Evolutionary conservation across 37 sponge, comb jelly and placozoan genomes (phyloP).

Genomic region (Halisarca cf. caerulea): DNA sequence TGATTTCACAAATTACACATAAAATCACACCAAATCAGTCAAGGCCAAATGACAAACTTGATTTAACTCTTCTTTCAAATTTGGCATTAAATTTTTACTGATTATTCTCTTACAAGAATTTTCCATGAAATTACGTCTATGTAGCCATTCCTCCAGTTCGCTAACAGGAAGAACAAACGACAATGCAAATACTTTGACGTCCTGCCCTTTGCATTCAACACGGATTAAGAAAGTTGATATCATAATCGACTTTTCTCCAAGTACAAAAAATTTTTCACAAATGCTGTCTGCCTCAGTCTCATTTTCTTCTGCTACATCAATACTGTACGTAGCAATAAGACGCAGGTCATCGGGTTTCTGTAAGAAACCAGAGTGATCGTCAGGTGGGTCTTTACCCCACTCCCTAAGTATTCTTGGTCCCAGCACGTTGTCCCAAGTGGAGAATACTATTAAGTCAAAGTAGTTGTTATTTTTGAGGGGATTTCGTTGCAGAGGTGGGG

Average conservation of each 20-base stretch:
- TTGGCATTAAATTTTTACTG: background rate
- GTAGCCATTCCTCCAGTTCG: constrained; percentile 58
- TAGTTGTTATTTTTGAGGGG: constrained; percentile 22
- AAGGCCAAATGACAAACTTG: too few species aligned
- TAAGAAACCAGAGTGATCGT: background rate
- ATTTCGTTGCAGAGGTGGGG: background rate
- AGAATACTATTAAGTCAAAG: constrained; percentile 64
- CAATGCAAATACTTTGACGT: constrained; percentile 51
- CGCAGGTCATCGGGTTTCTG: background rate
- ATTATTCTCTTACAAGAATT: constrained; percentile 13
- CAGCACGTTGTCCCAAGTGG: constrained; percentile 85
- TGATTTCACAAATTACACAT: too few species aligned
- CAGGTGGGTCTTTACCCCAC: background rate
- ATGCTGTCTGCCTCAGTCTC: background rate
- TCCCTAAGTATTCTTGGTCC: constrained; percentile 67
- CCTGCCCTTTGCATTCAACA: background rate
- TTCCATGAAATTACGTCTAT: constrained; percentile 43
- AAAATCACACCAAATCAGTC: too few species aligned
- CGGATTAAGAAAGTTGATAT: constrained; percentile 28
- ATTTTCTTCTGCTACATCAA: constrained; percentile 15
- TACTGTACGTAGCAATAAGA: constrained; percentile 23
- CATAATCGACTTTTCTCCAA: background rate
- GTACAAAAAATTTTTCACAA: constrained; percentile 17
- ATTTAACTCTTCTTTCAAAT: background rate
- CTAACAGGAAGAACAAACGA: constrained; percentile 58